Conservation (phyloP, 2,797 vertebrate genomes). For the Gila robusta region DNA sequence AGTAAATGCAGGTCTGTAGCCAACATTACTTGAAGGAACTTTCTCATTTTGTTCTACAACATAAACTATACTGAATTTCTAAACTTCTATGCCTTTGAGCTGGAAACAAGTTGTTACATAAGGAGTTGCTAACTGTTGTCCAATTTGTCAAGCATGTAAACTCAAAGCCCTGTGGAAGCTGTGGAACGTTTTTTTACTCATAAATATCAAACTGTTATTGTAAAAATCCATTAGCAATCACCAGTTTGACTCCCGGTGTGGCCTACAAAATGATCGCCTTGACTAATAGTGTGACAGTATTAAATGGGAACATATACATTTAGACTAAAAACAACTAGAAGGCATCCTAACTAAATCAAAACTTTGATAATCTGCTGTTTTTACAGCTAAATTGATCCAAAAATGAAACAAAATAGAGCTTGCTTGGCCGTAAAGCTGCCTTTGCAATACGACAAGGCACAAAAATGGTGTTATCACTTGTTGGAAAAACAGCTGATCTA, state of each 20-base stretch:
- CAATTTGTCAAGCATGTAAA: conserved; percentile 4
- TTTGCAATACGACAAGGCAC: too few species aligned
- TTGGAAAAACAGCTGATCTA: background rate
- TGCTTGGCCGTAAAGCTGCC: background rate
- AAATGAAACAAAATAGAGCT: too few species aligned
- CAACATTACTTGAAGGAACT: background rate
- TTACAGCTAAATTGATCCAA: background rate
- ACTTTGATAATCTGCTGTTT: background rate
- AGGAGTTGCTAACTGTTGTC: background rate
- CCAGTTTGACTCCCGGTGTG: background rate
- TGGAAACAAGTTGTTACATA: background rate
- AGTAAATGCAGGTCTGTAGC: background rate
- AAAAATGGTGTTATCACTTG: background rate
- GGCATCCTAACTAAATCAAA: background rate
- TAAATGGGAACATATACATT: background rate
- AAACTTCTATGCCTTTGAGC: background rate
- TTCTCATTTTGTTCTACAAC: background rate
- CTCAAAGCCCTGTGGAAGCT: background rate
- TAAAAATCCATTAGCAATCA: background rate
- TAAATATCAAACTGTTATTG: background rate
- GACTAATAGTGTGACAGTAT: background rate
- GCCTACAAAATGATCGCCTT: background rate
- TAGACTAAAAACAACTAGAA: background rate
- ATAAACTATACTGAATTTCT: background rate
- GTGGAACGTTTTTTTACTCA: background rate